Evolutionary conservation across 2,113 vertebrate species (phyloP), one percentile per base, ranked within the genome.

Genomic region (Atherinomorus stipes): DNA sequence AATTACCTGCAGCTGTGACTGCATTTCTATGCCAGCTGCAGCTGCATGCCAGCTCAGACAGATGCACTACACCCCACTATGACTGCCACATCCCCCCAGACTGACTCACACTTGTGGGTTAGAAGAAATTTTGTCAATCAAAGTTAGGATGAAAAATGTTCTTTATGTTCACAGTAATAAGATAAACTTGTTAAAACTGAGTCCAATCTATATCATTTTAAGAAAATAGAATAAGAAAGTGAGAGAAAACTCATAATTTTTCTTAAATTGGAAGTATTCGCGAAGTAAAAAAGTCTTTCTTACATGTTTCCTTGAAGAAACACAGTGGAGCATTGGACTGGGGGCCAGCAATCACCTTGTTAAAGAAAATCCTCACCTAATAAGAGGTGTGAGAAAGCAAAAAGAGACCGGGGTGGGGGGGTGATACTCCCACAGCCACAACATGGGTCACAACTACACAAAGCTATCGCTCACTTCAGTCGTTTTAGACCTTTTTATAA

Each of bases 1-100:
- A 86, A 78, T 88, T 88, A 82, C 79, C 74, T 81, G 77, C 74
- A 86, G 74, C 79, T 85, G 81, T 19, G 70, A 74, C 42, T 50
- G 71, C 65, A 31, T 40, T 31, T 16, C 71, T 18, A 50, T 2
- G 63, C 63, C 80, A 84, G 67, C 69, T 37, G 15, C 61, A 68
- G 52, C 68, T 54, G 58, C 44, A 58, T 45, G 69, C 78, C 75
- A 71, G 28, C 69, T 44, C 9, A 49, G 70, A 67, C 65, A 83
- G 77, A 77, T 81, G 72, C 44, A 64, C 51, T 60, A 59, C 65
- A 34, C 50, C 50, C 18, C 40, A 23, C 53, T 34, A 71, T 64
- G 69, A 22, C 40, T 16, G 42, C 52, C 68, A 59, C 45, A n/a
- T 21, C 34, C 56, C 56, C 54, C 18, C 44, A n/a, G 13, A 9